phyloP scores from a whole-genome alignment of 2,888 invertebrate genomes.

The Deilephila elpenor region DNA sequence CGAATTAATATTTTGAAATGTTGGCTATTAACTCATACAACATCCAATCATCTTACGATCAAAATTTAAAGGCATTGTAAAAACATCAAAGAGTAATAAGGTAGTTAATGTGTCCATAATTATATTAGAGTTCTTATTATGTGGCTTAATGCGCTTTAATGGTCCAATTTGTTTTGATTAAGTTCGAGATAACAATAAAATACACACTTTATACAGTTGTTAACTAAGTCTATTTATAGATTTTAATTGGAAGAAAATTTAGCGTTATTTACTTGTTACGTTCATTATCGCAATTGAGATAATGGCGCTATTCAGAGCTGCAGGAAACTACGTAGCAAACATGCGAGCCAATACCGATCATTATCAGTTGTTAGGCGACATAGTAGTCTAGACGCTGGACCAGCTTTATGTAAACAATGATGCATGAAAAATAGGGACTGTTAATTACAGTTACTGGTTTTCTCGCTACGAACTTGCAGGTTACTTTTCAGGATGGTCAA shows the following conservation, averaged over 20 bases:
- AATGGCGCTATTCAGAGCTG: slow-evolving; percentile 36
- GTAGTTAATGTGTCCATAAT: too few species aligned
- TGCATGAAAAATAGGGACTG: slow-evolving; percentile 14
- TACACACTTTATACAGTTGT: background rate
- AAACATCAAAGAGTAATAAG: too few species aligned
- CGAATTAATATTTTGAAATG: too few species aligned
- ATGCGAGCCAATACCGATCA: slow-evolving; percentile 30
- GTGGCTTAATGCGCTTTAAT: too few species aligned
- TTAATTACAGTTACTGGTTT: background rate
- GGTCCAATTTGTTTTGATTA: background rate
- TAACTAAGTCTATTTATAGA: slow-evolving; percentile 39
- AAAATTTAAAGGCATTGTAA: too few species aligned
- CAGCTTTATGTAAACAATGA: slow-evolving; percentile 28
- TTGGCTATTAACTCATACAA: too few species aligned
- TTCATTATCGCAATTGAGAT: slow-evolving; percentile 38
- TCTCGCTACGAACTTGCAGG: background rate
- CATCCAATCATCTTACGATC: too few species aligned
- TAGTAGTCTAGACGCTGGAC: slow-evolving; percentile 26
- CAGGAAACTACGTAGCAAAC: slow-evolving; percentile 41
- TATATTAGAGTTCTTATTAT: too few species aligned
- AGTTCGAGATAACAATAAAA: background rate
- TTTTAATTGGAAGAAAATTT: slow-evolving; percentile 37
- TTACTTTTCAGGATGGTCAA: background rate
- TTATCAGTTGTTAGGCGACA: slow-evolving; percentile 32
- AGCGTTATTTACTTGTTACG: slow-evolving; percentile 35